phyloP scores from a whole-genome alignment of 2,888 invertebrate genomes.

The Drosophila aldrichi region DNA sequence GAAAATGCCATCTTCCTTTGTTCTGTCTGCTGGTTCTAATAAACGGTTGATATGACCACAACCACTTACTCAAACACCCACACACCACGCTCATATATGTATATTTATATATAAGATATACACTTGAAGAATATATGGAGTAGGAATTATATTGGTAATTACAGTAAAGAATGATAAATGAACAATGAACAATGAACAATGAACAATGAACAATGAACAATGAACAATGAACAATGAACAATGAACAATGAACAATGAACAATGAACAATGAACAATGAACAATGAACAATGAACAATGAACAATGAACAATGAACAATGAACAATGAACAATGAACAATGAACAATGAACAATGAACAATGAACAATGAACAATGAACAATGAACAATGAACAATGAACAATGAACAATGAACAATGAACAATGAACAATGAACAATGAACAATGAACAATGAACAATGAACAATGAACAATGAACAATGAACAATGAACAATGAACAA shows the following conservation, averaged over 20 bases:
- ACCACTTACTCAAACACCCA: conserved; percentile 19
- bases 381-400: neutral
- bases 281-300: neutral
- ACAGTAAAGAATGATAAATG: too few species aligned
- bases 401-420: neutral
- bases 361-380: neutral
- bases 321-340: neutral
- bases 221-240: neutral
- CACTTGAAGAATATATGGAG: neutral
- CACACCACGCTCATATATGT: neutral
- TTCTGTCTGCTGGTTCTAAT: conserved; percentile 59
- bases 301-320: neutral
- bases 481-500: neutral
- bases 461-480: neutral
- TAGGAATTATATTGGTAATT: too few species aligned
- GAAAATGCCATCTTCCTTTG: conserved; percentile 63
- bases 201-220: neutral
- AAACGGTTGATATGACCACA: conserved; percentile 60
- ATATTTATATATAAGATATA: conserved; percentile 4
- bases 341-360: neutral
- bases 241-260: neutral
- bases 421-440: neutral
- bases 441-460: neutral
- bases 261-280: neutral
- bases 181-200: neutral